A percentile compares a stretch with the other conserved stretches of the same genome.
phyloP scores from a whole-genome alignment of 2,888 invertebrate genomes.

The Callyntrura sp. region DNA sequence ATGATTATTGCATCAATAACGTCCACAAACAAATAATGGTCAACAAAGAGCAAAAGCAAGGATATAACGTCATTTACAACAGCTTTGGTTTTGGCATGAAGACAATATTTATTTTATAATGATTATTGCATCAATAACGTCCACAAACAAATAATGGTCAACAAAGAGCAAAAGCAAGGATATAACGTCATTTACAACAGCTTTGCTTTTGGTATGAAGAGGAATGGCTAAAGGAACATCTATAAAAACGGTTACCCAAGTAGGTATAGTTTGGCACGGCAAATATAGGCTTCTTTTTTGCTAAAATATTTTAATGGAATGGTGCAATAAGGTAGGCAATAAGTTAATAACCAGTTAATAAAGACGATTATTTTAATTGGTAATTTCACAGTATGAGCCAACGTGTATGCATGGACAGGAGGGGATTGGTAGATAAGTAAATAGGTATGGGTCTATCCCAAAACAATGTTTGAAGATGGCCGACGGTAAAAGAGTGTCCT shows the following conservation, averaged over 20 bases:
- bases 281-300: conserved; percentile 21
- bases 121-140: conserved; percentile 54
- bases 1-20: conserved; percentile 55
- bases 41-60: conserved; percentile 33
- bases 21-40: conserved; percentile 20
- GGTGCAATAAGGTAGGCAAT: conserved; percentile 43
- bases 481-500: neutral
- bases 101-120: conserved; percentile 53
- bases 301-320: conserved; percentile 30
- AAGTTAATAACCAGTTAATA: conserved; percentile 53
- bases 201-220: neutral
- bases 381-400: conserved; percentile 21
- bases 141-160: neutral
- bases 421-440: conserved; percentile 40
- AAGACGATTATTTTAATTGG: conserved; percentile 56
- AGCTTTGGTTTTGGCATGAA: no score
- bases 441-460: neutral
- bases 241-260: no score
- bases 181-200: neutral
- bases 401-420: no score
- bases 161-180: neutral
- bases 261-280: neutral
- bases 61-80: neutral
- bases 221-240: no score
- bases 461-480: conserved; percentile 1